Evolutionary conservation across 2,113 vertebrate genomes (phyloP), one percentile per base, ranked within the genome.

Genomic region (Heteronetta atricapilla): DNA sequence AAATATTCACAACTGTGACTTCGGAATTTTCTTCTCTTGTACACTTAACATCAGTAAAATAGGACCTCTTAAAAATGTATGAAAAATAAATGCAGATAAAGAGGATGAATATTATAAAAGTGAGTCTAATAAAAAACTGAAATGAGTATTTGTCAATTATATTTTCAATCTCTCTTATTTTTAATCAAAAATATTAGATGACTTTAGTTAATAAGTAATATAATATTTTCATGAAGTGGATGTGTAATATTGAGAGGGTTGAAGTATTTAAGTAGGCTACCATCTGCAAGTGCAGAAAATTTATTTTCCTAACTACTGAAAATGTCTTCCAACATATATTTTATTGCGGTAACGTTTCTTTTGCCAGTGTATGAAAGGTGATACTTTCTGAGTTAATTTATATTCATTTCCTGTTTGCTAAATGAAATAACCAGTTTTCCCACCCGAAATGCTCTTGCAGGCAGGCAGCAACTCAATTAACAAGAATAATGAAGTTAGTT

Each of bases 401-500:
- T 64, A 76, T 88, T 87, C 4, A 40, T 93, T 89, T 94, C 59
- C 58, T 74, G 18, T 63, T 96, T 95, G 16, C 55, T 95, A 91
- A 96, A 95, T 67, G 28, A 91, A 93, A 92, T 67, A 88, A 88
- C 68, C 6, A 38, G 63, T 36, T 94, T 95, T 88, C 74, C 75
- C 59, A 75, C 64, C 79, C 93, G 66, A 96, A 94, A 94, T 74
- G 26, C 38, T 92, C 89, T 97, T 92, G 36, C 76, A 95, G 69
- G 69, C 73, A 92, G 69, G 48, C 72, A 92, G 76, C 28, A 90
- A 92, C 75, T 93, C 76, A 95, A 95, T 97, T 96, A 97, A 67
- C 66, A 88, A 64, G 82, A 95, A 92, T 86, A 97, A 94, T 96
- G 85, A 94, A 95, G 42, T 82, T 76, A 11, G 31, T 68, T 77